Percentiles rank a stretch among this genome's conserved stretches.
Conservation (phyloP, 1,140 invertebrate genomes). For the Asobara japonica region DNA sequence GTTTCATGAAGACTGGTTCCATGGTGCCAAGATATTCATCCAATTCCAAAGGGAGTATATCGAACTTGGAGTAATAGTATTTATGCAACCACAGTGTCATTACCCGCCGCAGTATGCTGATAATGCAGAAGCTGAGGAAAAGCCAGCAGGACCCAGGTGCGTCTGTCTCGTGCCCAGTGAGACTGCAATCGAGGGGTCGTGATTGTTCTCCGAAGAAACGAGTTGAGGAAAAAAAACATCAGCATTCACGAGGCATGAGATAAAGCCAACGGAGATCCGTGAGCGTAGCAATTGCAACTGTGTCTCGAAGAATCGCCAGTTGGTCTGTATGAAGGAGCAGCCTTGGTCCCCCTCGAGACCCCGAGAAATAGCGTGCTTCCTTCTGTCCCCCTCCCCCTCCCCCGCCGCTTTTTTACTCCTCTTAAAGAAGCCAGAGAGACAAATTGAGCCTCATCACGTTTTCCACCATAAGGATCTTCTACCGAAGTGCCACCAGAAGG, state of each 20-base stretch:
- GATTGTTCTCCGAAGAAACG: constrained; percentile 34
- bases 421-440: neutral
- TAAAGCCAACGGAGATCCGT: constrained; percentile 37
- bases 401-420: neutral
- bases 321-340: constrained; percentile 4
- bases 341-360: neutral
- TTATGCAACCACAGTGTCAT: neutral
- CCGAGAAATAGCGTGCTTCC: neutral
- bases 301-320: constrained; percentile 18
- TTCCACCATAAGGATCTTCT: neutral
- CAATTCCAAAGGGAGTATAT: neutral
- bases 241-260: constrained; percentile 25
- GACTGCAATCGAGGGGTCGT: constrained; percentile 26
- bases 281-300: constrained; percentile 39
- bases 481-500: neutral
- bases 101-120: neutral
- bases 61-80: neutral
- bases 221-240: constrained; percentile 18
- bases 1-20: no score
- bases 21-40: no score
- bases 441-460: constrained; percentile 10
- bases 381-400: neutral
- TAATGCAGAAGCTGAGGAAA: neutral
- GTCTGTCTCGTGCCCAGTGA: constrained; percentile 17
- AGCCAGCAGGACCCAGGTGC: constrained; percentile 14